Evolutionary conservation across 2,113 vertebrate species (phyloP), one percentile per base, ranked within the genome.

Genomic region (Rhinolophus sinicus): DNA sequence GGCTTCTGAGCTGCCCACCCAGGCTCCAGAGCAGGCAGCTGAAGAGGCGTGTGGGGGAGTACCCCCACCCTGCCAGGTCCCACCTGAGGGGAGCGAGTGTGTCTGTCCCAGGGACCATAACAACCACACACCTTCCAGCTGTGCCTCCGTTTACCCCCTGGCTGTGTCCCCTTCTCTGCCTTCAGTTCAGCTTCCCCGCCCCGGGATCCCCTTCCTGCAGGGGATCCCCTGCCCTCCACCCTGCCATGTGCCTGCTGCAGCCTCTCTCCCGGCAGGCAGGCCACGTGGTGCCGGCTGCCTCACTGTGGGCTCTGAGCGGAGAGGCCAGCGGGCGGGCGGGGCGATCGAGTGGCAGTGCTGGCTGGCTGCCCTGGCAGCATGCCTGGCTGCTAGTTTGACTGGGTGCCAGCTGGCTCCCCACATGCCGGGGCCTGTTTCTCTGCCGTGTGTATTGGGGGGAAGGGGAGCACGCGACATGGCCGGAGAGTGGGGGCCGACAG

Each of bases 311-410:
- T 6, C 2, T 1, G 67, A n/a, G 89, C 40, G 18, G 6, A 8
- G 21, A 50, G 92, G 88, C 86, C 26, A 19, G 91, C 5, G 77
- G 82, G 70, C 82, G 83, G 84, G 97, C 70, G 58, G 86, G 56
- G 56, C 9, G 56, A 58, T 9, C 88, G 75, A 72, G 97, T 97
- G 98, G 96, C 97, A 92, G 97, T 30, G 89, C 96, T 81, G 96
- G 96, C 97, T 62, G 95, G 2, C 95, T 97, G 98, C 98, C 98
- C 98, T 98, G 98, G 98, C 98, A 89, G 81, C 8, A 21, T 6
- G 98, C 98, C 98, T 93, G 69, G 98, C 98, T 98, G 98, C 98
- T 98, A 97, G 98, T 98, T 98, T 98, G 98, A 98, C 97, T 26
- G 94, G 97, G 96, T 98, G 98, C 98, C 98, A 99, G 98, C 97